These are phyloP conservation scores for Onthophagus taurus DNA, from an alignment of 1,140 invertebrate genomes.

Conservation along the genomic window DNA sequence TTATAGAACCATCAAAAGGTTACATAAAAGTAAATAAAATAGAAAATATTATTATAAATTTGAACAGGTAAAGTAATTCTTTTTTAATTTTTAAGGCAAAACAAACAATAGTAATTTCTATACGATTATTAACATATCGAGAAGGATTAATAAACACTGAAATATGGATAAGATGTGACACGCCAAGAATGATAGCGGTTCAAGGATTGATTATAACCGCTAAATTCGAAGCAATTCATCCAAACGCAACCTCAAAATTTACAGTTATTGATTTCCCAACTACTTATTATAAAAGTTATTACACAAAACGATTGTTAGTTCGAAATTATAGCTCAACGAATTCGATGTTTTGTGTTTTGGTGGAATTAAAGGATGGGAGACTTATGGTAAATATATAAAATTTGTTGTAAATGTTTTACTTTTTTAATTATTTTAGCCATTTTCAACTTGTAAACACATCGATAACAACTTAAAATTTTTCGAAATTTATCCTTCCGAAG, in stretches of 20 bases:
- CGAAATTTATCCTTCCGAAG: not conserved
- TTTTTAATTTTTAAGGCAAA: not conserved
- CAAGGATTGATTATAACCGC: constrained; percentile 22
- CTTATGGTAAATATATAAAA: too few species aligned
- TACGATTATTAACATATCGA: not conserved
- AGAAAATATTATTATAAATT: too few species aligned
- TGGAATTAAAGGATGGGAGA: constrained; percentile 6
- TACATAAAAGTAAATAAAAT: too few species aligned
- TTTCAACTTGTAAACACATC: not conserved
- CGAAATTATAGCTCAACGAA: constrained; percentile 23
- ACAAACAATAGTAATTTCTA: not conserved
- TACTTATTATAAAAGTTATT: constrained; percentile 20
- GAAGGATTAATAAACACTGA: not conserved
- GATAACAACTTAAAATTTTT: not conserved
- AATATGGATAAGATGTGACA: not conserved
- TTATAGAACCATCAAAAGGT: too few species aligned
- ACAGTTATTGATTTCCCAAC: constrained; percentile 22
- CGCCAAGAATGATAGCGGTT: constrained; percentile 1
- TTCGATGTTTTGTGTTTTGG: constrained; percentile 23
- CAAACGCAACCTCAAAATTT: constrained; percentile 13
- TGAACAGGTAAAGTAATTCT: not conserved
- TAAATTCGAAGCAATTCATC: constrained; percentile 14
- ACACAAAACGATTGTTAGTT: constrained; percentile 17
- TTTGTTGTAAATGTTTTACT: constrained; percentile 1
- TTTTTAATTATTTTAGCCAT: constrained; percentile 13